These are phyloP conservation scores for Mycalesis mineus DNA, from an alignment of 2,888 invertebrate genomes.

Conservation along the genomic window DNA sequence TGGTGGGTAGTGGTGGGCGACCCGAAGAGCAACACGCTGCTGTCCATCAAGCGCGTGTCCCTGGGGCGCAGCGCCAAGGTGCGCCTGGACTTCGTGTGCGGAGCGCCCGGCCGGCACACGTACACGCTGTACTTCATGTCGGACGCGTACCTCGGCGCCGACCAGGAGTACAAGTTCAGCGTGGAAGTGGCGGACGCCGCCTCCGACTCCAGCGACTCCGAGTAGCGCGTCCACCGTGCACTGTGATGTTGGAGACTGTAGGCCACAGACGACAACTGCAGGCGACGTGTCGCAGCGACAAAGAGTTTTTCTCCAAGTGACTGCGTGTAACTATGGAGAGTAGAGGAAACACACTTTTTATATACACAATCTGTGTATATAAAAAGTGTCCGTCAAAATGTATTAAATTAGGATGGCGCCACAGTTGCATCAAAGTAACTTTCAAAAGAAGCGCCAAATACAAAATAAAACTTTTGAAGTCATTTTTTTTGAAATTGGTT, in stretches of 20 bases:
- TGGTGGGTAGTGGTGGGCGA: conserved; percentile 99
- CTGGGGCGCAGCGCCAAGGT: conserved; percentile 93
- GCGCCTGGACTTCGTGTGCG: conserved; percentile 95
- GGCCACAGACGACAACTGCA: background rate
- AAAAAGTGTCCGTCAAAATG: no score
- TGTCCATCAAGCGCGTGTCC: conserved; percentile 91
- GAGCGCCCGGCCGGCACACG: conserved; percentile 90
- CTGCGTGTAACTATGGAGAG: no score
- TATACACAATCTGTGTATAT: no score
- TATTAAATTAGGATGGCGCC: no score
- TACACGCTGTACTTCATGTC: conserved; percentile 99
- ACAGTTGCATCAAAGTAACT: no score
- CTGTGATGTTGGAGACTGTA: background rate
- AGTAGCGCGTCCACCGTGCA: conserved; percentile 25
- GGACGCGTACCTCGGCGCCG: conserved; percentile 98
- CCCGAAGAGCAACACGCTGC: conserved; percentile 93
- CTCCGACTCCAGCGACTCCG: conserved; percentile 48
- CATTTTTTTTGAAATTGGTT: no score
- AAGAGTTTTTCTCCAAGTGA: no score
- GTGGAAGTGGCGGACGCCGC: conserved; percentile 84
- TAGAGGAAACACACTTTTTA: no score
- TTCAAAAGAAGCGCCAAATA: no score
- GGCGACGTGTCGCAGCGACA: no score
- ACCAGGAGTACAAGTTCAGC: conserved; percentile 98
- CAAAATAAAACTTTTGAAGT: no score